Base-by-base conservation (phyloP, 2,113 vertebrate genomes). In the Pelvicachromis taeniatus region DNA sequence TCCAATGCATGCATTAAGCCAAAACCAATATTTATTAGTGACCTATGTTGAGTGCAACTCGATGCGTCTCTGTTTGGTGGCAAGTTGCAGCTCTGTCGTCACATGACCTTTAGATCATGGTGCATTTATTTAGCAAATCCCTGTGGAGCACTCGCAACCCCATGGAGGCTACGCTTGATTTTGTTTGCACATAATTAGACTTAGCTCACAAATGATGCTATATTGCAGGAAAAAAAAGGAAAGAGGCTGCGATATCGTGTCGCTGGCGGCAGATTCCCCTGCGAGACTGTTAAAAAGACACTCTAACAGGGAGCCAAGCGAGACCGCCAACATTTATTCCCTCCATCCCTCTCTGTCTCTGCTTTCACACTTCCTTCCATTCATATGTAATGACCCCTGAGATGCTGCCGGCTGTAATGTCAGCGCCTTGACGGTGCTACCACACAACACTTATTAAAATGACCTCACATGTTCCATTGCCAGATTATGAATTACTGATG, bases 41-140 rank as follows among this genome's bases (percentile, higher is more conserved):
- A 85, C 79, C 35, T 9, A 13, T 16, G 55, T 83, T 75, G 52
- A 63, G 61, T 12, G 77, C 31, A 16, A n/a, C 48, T 87, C 56
- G 5, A 65, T 19, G 35, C 21, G 42, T 73, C 58, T 77, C 38
- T 82, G 61, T 84, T 81, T 88, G 78, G 75, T 53, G 83, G 87
- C 58, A 82, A 82, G 84, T 89, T 86, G 79, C 80, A 55, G 80
- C 87, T 78, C 78, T 63, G 52, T 87, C 38, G 4, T 88, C 84
- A 84, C 73, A 23, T 84, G 85, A 91, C 92, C 91, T 91, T 93
- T 88, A 88, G 80, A 85, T 93, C 85, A 55, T 87, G 21, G 12
- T 35, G 85, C 87, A 83, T 87, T 93, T 85, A 85, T 90, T 85
- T 53, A 82, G 59, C 48, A 52, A 81, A 55, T 82, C 86, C 86